phyloP scores from a whole-genome alignment of 2,888 invertebrate species.

The Ceriagrion tenellum region DNA sequence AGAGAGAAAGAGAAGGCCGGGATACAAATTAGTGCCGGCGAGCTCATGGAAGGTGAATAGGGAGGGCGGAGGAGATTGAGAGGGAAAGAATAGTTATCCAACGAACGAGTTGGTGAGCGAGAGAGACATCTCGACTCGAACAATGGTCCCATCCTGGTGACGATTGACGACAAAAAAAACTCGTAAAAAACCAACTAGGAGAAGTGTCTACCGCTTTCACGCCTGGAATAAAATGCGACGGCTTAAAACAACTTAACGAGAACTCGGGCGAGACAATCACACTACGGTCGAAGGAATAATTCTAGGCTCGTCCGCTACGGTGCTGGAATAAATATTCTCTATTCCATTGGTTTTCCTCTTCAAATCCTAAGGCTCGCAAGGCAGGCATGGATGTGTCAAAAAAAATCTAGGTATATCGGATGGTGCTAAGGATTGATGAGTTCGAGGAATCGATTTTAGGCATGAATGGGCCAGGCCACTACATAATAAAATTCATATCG shows the following conservation, averaged over 20 bases:
- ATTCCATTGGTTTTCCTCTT: no score
- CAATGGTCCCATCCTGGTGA: neutral
- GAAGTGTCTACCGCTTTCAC: neutral
- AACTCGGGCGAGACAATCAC: neutral
- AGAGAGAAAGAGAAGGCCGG: neutral
- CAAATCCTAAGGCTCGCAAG: no score
- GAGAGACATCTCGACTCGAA: neutral
- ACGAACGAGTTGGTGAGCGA: neutral
- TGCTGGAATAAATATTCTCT: no score
- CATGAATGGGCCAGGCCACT: neutral
- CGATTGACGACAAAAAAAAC: neutral
- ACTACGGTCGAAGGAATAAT: neutral
- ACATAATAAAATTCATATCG: no score
- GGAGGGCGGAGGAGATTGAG: neutral
- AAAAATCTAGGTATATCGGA: no score
- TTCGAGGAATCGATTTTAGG: no score
- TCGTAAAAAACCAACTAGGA: neutral
- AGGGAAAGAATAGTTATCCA: neutral
- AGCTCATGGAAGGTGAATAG: neutral
- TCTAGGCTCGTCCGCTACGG: neutral
- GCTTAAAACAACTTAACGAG: neutral
- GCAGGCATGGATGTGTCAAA: no score
- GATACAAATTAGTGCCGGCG: conserved; percentile 5
- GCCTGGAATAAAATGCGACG: neutral
- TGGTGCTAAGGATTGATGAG: no score